Evolutionary conservation across 53 echinoderm and acorn worm genomes (phyloP).

Genomic region (Luidia sarsii): DNA sequence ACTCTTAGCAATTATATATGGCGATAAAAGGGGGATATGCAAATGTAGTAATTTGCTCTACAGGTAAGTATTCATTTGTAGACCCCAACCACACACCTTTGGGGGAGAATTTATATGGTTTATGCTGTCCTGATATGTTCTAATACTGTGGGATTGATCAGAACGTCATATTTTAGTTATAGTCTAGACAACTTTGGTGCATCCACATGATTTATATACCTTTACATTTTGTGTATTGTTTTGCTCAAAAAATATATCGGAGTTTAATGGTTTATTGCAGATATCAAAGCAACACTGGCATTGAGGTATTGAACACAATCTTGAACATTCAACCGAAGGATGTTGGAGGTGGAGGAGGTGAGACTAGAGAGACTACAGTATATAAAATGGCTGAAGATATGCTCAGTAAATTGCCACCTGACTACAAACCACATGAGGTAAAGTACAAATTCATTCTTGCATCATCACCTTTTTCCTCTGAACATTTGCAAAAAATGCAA

Average conservation of each 20-base stretch:
- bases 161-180: background rate
- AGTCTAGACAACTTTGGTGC: background rate
- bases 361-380: conserved; percentile 95
- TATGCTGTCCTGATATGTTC: too few species aligned
- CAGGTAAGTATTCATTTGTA: too few species aligned
- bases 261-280: too few species aligned
- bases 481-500: background rate
- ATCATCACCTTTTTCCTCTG: background rate
- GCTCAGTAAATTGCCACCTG: conserved; percentile 89
- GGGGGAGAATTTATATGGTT: too few species aligned
- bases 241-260: too few species aligned
- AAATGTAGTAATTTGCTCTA: too few species aligned
- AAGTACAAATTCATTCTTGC: background rate
- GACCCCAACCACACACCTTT: too few species aligned
- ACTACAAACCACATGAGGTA: conserved; percentile 72
- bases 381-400: conserved; percentile 92
- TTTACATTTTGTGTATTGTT: too few species aligned
- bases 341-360: conserved; percentile 94
- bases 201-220: too few species aligned
- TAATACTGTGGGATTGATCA: too few species aligned
- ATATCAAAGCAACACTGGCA: conserved; percentile 96
- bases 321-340: conserved; percentile 99
- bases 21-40: too few species aligned
- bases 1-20: too few species aligned
- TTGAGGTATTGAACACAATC: conserved; percentile 87